Conservation (phyloP, 2,797 vertebrate species). For the Paramormyrops hopkinsi region DNA sequence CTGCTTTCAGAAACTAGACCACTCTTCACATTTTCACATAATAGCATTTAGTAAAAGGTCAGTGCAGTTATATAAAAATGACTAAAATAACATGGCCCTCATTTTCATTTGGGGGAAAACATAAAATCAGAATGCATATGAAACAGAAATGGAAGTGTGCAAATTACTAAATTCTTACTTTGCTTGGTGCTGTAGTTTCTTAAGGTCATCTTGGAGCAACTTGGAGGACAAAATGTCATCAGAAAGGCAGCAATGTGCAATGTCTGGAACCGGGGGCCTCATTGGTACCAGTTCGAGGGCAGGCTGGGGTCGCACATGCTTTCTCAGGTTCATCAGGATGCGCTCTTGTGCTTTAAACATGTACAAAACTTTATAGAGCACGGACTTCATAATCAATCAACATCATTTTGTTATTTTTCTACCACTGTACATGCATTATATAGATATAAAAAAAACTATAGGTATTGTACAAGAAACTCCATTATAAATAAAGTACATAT, state of each 20-base stretch:
- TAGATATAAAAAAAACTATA: neutral
- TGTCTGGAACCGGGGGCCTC: constrained; percentile 75
- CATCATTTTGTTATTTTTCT: neutral
- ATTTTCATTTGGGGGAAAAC: neutral
- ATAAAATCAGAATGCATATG: neutral
- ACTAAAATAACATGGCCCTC: neutral
- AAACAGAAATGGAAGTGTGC: neutral
- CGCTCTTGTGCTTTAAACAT: constrained; percentile 72
- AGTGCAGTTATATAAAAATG: neutral
- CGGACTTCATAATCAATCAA: neutral
- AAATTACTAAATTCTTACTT: constrained; percentile 59
- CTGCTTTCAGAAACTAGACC: neutral
- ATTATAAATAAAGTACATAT: neutral
- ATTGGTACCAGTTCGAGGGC: constrained; percentile 59
- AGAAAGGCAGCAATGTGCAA: constrained; percentile 65
- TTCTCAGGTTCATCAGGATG: constrained; percentile 78
- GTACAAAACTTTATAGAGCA: constrained; percentile 19
- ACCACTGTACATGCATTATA: neutral
- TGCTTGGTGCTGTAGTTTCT: constrained; percentile 76
- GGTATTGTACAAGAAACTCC: neutral
- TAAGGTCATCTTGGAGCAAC: constrained; percentile 71
- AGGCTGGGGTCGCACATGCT: constrained; percentile 69
- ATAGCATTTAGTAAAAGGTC: neutral
- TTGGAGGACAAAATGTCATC: constrained; percentile 65
- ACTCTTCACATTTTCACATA: neutral